A percentile compares a stretch with the other conserved stretches of the same genome.
These are phyloP conservation scores for Tenthredo livida DNA, from an alignment of 2,888 invertebrate genomes.

Conservation along the genomic window DNA sequence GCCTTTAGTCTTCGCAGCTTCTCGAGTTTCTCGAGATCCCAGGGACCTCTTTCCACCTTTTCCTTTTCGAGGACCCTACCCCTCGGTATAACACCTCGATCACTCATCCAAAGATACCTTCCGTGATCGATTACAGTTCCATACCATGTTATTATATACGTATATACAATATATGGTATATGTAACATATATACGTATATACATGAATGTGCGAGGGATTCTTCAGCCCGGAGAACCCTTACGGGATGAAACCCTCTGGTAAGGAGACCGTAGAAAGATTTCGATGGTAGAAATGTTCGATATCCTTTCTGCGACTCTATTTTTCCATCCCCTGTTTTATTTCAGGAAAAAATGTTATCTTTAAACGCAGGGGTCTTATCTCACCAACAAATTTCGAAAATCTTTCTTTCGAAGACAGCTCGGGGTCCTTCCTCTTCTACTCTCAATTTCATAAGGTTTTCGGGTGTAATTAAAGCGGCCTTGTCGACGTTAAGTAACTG, in stretches of 20 bases:
- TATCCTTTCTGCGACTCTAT: neutral
- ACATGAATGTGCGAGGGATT: neutral
- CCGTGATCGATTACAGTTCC: constrained; percentile 59
- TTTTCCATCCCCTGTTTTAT: neutral
- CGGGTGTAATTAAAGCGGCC: constrained; percentile 16
- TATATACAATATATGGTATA: neutral
- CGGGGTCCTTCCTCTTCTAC: constrained; percentile 22
- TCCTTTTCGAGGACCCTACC: constrained; percentile 23
- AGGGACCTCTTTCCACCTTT: constrained; percentile 23
- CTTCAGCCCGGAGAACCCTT: neutral
- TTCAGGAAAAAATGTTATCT: neutral
- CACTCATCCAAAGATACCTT: constrained; percentile 57
- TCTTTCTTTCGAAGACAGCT: neutral
- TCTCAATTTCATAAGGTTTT: constrained; percentile 6
- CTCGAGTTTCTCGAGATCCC: constrained; percentile 29
- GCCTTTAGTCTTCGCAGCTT: constrained; percentile 21
- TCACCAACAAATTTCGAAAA: too few species aligned
- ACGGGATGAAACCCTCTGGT: neutral
- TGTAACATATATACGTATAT: neutral
- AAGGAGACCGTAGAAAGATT: neutral
- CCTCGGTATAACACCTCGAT: constrained; percentile 55
- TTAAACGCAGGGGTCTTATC: neutral
- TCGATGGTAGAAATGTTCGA: neutral
- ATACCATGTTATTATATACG: neutral
- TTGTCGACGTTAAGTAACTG: constrained; percentile 42